Conservation (phyloP, 2,888 invertebrate species). For the Thymelicus acteon region DNA sequence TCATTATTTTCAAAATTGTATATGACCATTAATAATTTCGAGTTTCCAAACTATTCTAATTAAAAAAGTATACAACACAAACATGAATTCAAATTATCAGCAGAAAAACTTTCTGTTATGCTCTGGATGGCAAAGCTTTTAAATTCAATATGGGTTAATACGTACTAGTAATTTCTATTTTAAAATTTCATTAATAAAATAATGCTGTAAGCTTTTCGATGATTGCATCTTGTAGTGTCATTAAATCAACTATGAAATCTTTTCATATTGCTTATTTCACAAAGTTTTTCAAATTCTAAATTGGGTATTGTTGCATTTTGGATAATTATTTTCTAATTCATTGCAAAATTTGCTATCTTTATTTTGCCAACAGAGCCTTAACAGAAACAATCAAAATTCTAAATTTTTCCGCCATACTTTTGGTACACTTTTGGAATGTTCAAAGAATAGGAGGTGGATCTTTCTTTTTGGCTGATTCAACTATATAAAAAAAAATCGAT, state of each 20-base stretch:
- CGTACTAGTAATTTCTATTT: constrained; percentile 42
- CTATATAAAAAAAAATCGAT: constrained; percentile 16
- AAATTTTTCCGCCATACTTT: constrained; percentile 67
- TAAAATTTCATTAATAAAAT: constrained; percentile 15
- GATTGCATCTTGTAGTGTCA: background rate
- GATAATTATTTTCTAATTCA: background rate
- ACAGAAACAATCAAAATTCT: constrained; percentile 74
- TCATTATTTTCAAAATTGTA: too few species aligned
- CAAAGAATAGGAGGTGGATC: constrained; percentile 78
- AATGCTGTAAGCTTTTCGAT: constrained; percentile 34
- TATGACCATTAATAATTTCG: background rate
- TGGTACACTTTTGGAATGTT: constrained; percentile 76
- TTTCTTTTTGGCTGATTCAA: constrained; percentile 36
- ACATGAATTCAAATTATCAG: constrained; percentile 55
- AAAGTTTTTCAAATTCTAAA: constrained; percentile 20
- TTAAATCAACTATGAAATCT: background rate
- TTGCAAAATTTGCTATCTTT: constrained; percentile 7
- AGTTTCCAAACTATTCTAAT: background rate
- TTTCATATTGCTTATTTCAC: background rate
- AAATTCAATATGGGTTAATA: constrained; percentile 38
- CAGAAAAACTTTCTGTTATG: constrained; percentile 71
- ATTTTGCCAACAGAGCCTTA: constrained; percentile 73
- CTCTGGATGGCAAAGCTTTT: constrained; percentile 72
- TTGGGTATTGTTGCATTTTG: constrained; percentile 6
- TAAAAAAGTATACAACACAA: constrained; percentile 40